A percentile compares a stretch with the other conserved stretches of the same genome.
phyloP scores from a whole-genome alignment of 2,797 vertebrate species.

The Cephalopachus bancanus region DNA sequence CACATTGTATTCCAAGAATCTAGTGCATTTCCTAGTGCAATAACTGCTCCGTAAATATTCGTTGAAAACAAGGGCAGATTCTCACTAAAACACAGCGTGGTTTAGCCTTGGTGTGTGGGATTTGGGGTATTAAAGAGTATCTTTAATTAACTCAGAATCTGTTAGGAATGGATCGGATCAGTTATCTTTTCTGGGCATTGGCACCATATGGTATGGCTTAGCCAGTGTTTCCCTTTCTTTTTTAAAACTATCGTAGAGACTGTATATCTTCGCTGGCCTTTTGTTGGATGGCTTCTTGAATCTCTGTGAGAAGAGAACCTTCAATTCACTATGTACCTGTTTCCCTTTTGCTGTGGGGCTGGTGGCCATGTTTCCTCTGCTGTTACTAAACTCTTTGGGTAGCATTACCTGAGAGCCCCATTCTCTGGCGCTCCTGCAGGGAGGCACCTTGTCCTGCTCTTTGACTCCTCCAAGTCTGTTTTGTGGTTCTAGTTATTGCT shows the following conservation, averaged over 20 bases:
- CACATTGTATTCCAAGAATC: conserved; percentile 1
- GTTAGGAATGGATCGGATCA: not conserved
- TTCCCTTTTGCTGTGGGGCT: not conserved
- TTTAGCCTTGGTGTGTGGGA: not conserved
- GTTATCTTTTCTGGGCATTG: conserved; percentile 3
- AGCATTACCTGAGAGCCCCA: not conserved
- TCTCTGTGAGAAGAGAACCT: not conserved
- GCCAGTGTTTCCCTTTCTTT: not conserved
- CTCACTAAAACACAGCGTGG: not conserved
- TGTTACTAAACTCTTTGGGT: not conserved
- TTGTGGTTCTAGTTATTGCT: not conserved
- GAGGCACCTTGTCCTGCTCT: not conserved
- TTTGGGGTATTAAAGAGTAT: not conserved
- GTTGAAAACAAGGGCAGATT: not conserved
- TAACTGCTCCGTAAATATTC: not conserved
- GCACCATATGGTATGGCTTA: not conserved
- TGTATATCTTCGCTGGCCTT: not conserved
- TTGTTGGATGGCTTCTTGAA: not conserved
- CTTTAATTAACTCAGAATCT: not conserved
- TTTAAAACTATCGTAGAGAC: not conserved
- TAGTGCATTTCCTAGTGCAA: not conserved
- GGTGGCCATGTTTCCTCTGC: not conserved
- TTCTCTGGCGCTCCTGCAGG: not conserved
- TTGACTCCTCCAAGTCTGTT: not conserved
- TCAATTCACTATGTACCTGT: not conserved